These are phyloP conservation scores for Apostichopus parvimensis DNA, from an alignment of 35 echinoderm and acorn worm species.

Conservation along the genomic window DNA sequence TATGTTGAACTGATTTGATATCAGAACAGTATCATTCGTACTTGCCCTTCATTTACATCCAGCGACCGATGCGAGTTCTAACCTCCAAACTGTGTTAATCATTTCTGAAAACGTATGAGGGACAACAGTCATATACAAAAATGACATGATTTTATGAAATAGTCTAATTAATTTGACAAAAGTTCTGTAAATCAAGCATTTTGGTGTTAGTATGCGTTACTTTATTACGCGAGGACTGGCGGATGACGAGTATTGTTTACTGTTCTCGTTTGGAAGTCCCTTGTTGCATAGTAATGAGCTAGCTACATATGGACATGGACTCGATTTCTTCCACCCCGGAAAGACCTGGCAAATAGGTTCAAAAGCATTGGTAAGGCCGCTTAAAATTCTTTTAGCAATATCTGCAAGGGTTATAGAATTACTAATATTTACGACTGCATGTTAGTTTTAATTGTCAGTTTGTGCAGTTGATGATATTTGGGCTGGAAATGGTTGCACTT, in stretches of 20 bases:
- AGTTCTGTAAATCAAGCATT: not conserved
- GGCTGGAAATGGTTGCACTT: conserved; percentile 8
- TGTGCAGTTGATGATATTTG: conserved; percentile 32
- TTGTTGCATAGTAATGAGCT: conserved; percentile 62
- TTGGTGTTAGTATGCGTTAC: not conserved
- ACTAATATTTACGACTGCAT: not conserved
- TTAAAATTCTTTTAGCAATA: conserved; percentile 12
- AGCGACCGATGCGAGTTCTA: not conserved
- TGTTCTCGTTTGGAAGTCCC: conserved; percentile 53
- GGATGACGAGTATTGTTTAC: conserved; percentile 51
- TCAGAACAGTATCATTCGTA: not conserved
- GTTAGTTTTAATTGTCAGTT: conserved; percentile 1
- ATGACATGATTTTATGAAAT: not conserved
- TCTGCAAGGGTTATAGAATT: not conserved
- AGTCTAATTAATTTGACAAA: not conserved
- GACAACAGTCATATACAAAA: not conserved
- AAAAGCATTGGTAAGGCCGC: conserved; percentile 50
- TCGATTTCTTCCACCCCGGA: conserved; percentile 41
- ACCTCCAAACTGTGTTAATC: not conserved
- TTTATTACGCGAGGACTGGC: conserved; percentile 35
- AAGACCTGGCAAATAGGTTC: conserved; percentile 37
- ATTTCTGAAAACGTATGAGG: not conserved
- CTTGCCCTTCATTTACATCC: conserved; percentile 1
- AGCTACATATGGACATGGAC: conserved; percentile 57
- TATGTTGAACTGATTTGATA: conserved; percentile 18